These are phyloP conservation scores for Lysandra bellargus DNA, from an alignment of 2,888 invertebrate species.

Conservation along the genomic window DNA sequence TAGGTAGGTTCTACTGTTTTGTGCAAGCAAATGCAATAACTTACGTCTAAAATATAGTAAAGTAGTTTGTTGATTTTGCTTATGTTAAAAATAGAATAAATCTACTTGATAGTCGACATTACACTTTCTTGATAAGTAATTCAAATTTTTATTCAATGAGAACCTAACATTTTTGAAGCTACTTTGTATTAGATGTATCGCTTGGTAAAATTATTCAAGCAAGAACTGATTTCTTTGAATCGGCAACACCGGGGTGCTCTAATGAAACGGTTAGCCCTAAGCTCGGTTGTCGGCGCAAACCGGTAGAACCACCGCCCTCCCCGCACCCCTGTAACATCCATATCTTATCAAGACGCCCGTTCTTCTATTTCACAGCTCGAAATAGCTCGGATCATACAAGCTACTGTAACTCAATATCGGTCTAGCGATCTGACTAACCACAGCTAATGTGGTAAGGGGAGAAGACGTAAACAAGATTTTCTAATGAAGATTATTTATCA, in stretches of 20 bases:
- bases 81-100: no score
- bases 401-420: slow-evolving; percentile 63
- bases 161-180: no score
- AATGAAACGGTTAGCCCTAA: slow-evolving; percentile 78
- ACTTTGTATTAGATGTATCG: no score
- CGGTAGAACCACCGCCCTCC: slow-evolving; percentile 74
- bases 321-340: slow-evolving; percentile 58
- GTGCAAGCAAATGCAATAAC: no score
- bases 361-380: slow-evolving; percentile 69
- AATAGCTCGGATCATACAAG: slow-evolving; percentile 62
- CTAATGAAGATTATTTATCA: background rate
- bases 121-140: no score
- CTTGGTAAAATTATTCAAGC: no score
- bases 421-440: slow-evolving; percentile 60
- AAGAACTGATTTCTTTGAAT: background rate
- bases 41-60: no score
- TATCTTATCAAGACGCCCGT: slow-evolving; percentile 49
- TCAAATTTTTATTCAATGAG: no score
- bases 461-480: slow-evolving; percentile 35
- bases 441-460: slow-evolving; percentile 48
- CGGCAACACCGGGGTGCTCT: slow-evolving; percentile 49
- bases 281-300: slow-evolving; percentile 66
- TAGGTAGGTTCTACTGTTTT: no score
- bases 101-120: no score
- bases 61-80: no score